phyloP scores from a whole-genome alignment of 2,113 vertebrate species.

The Delphinapterus leucas region DNA sequence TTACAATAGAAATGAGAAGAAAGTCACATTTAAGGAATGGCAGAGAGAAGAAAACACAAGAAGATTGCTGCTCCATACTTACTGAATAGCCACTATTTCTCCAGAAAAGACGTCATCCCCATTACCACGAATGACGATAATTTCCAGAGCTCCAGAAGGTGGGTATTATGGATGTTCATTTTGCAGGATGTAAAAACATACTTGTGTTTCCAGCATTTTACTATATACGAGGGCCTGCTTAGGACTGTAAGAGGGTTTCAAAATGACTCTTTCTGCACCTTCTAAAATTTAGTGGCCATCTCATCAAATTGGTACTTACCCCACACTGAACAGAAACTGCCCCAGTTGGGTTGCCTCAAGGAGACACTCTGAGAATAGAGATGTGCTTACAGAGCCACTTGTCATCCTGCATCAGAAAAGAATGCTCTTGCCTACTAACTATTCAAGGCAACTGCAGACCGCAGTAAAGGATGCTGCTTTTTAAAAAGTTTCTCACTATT shows the following conservation, averaged over 20 bases:
- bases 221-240: neutral
- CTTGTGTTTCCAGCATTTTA: conserved; percentile 1
- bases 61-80: neutral
- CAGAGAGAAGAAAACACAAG: neutral
- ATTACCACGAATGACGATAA: neutral
- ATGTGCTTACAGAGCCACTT: neutral
- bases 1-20: neutral
- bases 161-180: neutral
- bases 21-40: neutral
- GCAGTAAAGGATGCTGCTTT: neutral
- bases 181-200: neutral
- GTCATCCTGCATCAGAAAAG: neutral
- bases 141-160: neutral
- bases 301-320: neutral
- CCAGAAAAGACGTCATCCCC: neutral
- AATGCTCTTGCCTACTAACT: neutral
- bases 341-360: neutral
- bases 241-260: neutral
- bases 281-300: neutral
- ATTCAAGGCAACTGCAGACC: neutral
- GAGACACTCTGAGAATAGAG: neutral
- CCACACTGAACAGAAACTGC: neutral
- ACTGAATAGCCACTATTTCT: neutral
- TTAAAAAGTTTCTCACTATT: neutral
- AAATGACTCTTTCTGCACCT: neutral